These are phyloP conservation scores for Melinaea menophilus DNA, from an alignment of 2,888 invertebrate species.

Conservation along the genomic window DNA sequence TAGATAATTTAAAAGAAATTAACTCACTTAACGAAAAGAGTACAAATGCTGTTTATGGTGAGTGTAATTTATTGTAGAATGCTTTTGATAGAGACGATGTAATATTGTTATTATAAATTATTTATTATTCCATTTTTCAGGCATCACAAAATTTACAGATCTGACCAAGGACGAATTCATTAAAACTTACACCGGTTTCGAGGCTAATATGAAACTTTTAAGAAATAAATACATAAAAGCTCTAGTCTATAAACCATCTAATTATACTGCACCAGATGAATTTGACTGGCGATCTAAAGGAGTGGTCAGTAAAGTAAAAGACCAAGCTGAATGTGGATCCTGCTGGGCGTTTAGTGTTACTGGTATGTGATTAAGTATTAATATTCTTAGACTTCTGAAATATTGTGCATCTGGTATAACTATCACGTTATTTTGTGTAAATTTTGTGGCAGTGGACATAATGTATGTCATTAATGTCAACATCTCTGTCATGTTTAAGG, in stretches of 20 bases:
- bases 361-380: neutral
- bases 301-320: conserved; percentile 86
- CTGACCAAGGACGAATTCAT: conserved; percentile 28
- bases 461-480: too few species aligned
- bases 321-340: conserved; percentile 87
- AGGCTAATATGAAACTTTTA: neutral
- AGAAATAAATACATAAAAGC: neutral
- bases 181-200: conserved; percentile 15
- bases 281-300: conserved; percentile 86
- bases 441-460: too few species aligned
- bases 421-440: too few species aligned
- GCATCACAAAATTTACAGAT: conserved; percentile 28
- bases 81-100: too few species aligned
- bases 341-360: conserved; percentile 81
- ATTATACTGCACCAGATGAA: conserved; percentile 25
- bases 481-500: neutral
- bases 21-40: conserved; percentile 26
- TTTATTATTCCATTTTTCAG: conserved; percentile 1
- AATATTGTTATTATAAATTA: too few species aligned
- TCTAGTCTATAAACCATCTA: neutral
- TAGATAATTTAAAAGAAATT: conserved; percentile 23
- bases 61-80: too few species aligned
- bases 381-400: neutral
- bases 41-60: conserved; percentile 26
- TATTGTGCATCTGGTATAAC: neutral